Evolutionary conservation across 2,113 vertebrate species (phyloP).

Genomic region (Lophius piscatorius): DNA sequence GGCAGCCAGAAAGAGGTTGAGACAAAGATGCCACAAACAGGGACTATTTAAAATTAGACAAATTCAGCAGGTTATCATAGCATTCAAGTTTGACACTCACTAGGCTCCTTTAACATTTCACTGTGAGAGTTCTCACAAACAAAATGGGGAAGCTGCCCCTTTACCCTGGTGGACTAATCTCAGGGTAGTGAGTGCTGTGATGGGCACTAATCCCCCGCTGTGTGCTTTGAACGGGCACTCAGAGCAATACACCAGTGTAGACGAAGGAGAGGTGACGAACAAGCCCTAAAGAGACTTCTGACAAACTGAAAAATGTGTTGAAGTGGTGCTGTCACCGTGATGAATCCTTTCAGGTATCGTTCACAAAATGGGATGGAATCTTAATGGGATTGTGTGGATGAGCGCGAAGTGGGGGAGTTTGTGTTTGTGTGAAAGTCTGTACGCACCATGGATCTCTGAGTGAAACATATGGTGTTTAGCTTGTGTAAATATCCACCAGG

Average conservation of each 20-base stretch:
- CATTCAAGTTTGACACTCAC: constrained; percentile 58
- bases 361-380: constrained; percentile 49
- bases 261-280: constrained; percentile 55
- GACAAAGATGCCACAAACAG: constrained; percentile 29
- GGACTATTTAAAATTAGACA: constrained; percentile 58
- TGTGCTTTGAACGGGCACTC: constrained; percentile 61
- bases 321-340: constrained; percentile 61
- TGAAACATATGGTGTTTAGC: constrained; percentile 66
- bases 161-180: constrained; percentile 75
- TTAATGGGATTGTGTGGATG: constrained; percentile 29
- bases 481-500: constrained; percentile 54
- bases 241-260: constrained; percentile 56
- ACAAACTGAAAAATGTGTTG: constrained; percentile 65
- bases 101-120: constrained; percentile 58
- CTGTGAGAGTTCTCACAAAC: constrained; percentile 57
- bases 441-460: constrained; percentile 30
- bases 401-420: constrained; percentile 24
- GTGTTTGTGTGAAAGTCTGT: background rate
- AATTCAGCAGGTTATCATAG: constrained; percentile 73
- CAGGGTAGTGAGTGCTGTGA: constrained; percentile 63
- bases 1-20: constrained; percentile 15
- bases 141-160: constrained; percentile 68
- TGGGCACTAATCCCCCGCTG: constrained; percentile 70
- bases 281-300: constrained; percentile 64
- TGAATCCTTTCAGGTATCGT: constrained; percentile 58